Base-by-base conservation (phyloP, 2,113 vertebrate genomes). In the Corapipo altera region DNA sequence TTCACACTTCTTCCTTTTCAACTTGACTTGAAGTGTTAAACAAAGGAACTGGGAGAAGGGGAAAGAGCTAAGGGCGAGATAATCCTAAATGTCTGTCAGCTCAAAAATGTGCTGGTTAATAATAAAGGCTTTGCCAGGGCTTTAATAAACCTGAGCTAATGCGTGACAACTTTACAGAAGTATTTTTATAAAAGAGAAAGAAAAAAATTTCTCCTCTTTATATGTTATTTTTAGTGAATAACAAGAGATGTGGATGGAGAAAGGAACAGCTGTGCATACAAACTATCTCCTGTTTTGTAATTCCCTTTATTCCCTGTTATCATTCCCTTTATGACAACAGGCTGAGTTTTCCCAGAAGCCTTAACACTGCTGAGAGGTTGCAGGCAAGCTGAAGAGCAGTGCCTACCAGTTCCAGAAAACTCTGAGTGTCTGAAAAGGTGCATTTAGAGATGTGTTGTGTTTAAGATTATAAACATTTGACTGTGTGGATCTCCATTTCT, bases 1-100 rank as follows among this genome's bases (percentile, higher is more conserved):
- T 89, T 83, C 61, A 73, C 26, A n/a, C 9, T 54, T 83, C 41
- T 91, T 96, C 70, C 86, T 87, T 75, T 94, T 92, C 77, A 77
- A 46, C 70, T 92, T 85, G 58, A 66, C 62, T 93, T 91, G 76
- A 82, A 91, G 71, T 79, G 48, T 58, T 91, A 85, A 91, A 86
- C 75, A 44, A 85, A 93, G 33, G 11, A 78, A 30, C 37, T 67
- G 12, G 22, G 61, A 61, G 30, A 85, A 82, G 41, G 57, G 49
- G 46, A 27, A 72, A 26, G 48, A 81, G 62, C 39, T 67, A 39
- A 67, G 48, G 18, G n/a, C 32, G 30, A 77, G 69, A 80, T 90
- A 83, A 79, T 70, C 37, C 59, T 83, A 65, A 33, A 75, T 61
- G 16, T 74, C 48, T 57, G 17, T 75, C 51, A 67, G 0, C 73